A percentile compares a stretch with the other conserved stretches of the same genome.
phyloP scores from a whole-genome alignment of 2,113 vertebrate genomes.

The Silurus glanis region DNA sequence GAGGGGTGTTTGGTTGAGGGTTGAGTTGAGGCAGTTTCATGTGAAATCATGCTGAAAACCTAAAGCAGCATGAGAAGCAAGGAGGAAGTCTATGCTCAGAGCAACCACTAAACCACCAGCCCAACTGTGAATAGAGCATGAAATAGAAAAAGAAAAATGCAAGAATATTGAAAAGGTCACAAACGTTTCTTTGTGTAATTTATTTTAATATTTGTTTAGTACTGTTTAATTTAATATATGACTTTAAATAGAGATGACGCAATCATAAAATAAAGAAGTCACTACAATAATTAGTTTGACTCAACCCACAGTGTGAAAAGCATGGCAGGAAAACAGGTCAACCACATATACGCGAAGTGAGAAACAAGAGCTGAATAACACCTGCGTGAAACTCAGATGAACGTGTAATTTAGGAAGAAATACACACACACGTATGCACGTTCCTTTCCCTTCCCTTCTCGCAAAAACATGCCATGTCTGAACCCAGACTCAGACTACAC shows the following conservation, averaged over 20 bases:
- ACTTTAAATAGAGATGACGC: background rate
- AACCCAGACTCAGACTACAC: background rate
- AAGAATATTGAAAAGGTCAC: background rate
- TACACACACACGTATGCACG: background rate
- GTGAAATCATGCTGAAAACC: constrained; percentile 4
- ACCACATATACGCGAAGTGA: constrained; percentile 12
- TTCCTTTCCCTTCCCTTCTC: background rate
- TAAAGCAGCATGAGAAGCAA: background rate
- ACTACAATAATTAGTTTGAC: background rate
- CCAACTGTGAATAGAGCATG: background rate
- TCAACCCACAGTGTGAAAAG: background rate
- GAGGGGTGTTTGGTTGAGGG: background rate
- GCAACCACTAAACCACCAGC: constrained; percentile 2
- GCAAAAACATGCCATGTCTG: background rate
- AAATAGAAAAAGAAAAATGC: background rate
- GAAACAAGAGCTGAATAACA: background rate
- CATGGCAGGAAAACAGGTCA: constrained; percentile 31
- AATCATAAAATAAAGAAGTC: background rate
- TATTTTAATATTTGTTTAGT: too few relatives aligned
- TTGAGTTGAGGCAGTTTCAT: constrained; percentile 5
- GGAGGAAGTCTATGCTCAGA: constrained; percentile 5
- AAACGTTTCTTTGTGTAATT: background rate
- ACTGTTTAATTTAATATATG: background rate
- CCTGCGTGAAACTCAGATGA: background rate
- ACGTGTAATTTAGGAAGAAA: background rate